Evolutionary conservation across 1,140 invertebrate species (phyloP).

Genomic region (Drosophila yakuba): DNA sequence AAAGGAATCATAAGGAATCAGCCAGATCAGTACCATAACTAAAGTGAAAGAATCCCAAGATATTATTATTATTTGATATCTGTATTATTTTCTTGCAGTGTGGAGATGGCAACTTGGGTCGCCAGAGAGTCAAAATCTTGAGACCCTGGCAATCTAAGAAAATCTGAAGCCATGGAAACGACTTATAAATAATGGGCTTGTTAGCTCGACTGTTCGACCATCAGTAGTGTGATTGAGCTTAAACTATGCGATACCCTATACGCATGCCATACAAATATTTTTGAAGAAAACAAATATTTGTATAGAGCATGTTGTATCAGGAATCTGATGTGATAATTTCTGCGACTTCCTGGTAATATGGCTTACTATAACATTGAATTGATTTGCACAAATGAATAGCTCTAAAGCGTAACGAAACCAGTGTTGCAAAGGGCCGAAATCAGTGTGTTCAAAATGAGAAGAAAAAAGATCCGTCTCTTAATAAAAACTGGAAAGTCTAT

Average conservation of each 20-base stretch:
- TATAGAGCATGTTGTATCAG: background rate
- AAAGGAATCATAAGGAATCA: no score
- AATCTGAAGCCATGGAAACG: conserved; percentile 33
- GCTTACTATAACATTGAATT: no score
- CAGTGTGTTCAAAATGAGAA: background rate
- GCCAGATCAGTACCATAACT: background rate
- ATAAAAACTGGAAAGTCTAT: background rate
- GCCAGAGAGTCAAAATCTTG: conserved; percentile 8
- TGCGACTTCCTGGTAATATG: no score
- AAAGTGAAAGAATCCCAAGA: background rate
- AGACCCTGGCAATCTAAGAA: conserved; percentile 14
- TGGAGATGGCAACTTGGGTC: conserved; percentile 2
- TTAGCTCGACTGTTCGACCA: conserved; percentile 22
- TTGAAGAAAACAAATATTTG: background rate
- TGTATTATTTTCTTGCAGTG: background rate
- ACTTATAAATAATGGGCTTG: conserved; percentile 45
- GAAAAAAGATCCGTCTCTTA: background rate
- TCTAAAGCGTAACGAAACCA: background rate
- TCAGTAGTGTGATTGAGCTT: background rate
- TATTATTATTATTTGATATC: background rate
- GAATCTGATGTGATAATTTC: no score
- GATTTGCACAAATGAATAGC: no score
- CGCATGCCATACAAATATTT: background rate
- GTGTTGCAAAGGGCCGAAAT: background rate
- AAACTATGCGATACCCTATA: conserved; percentile 14